A percentile compares a stretch with the other conserved stretches of the same genome.
These are phyloP conservation scores for Istiophorus platypterus DNA, from an alignment of 2,113 vertebrate species.

Conservation along the genomic window DNA sequence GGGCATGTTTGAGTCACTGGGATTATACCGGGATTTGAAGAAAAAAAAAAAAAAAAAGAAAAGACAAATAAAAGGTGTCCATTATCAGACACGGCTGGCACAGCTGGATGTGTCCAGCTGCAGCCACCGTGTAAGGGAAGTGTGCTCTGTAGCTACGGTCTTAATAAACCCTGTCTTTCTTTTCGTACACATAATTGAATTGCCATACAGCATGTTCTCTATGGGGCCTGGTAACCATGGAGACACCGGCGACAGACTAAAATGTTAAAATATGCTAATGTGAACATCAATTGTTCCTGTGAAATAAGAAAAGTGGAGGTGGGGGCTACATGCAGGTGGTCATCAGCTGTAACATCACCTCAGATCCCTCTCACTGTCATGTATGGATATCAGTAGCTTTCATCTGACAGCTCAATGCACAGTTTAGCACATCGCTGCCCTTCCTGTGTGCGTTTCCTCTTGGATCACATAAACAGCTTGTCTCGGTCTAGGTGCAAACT, in stretches of 20 bases:
- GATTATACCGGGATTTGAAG: conserved; percentile 17
- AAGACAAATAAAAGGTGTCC: neutral
- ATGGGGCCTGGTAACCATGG: conserved; percentile 66
- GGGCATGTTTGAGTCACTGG: conserved; percentile 56
- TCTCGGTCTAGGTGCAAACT: neutral
- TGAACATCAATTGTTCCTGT: conserved; percentile 21
- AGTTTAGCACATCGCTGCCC: conserved; percentile 33
- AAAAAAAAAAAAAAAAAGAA: neutral
- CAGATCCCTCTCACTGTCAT: conserved; percentile 48
- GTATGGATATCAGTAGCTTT: conserved; percentile 42
- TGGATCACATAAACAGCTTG: neutral
- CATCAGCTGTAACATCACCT: conserved; percentile 20
- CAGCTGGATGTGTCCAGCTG: conserved; percentile 41
- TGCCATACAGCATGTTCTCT: conserved; percentile 42
- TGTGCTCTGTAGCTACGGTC: conserved; percentile 6
- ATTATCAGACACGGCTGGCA: conserved; percentile 1
- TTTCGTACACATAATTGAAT: conserved; percentile 2
- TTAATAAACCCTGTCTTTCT: conserved; percentile 9
- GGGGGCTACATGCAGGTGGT: conserved; percentile 42
- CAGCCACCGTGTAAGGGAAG: conserved; percentile 23
- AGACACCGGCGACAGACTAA: conserved; percentile 51
- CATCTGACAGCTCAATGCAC: conserved; percentile 40
- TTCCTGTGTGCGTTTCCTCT: conserved; percentile 17
- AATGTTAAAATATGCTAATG: conserved; percentile 62
- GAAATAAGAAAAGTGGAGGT: neutral